Conservation (phyloP, 2,113 vertebrate genomes). For the Siniperca chuatsi region DNA sequence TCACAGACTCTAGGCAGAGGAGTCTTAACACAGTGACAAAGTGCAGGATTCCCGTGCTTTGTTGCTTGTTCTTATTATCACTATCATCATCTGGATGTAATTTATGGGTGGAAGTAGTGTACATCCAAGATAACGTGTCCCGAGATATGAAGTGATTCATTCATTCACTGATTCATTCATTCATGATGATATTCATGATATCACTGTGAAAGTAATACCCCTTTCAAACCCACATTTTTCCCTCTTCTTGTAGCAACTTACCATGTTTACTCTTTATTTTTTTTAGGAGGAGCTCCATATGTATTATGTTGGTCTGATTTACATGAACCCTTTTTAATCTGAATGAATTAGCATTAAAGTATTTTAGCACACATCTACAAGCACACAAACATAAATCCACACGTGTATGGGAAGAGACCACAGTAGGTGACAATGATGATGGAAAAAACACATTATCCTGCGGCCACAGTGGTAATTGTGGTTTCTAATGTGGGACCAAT, state of each 20-base stretch:
- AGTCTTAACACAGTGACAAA: constrained; percentile 18
- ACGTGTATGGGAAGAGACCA: not conserved
- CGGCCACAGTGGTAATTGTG: constrained; percentile 59
- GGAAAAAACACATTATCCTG: constrained; percentile 59
- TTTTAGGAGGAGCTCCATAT: constrained; percentile 9
- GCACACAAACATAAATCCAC: not conserved
- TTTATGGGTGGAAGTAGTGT: not conserved
- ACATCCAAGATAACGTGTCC: not conserved
- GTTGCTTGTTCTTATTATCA: constrained; percentile 13
- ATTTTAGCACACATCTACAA: not conserved
- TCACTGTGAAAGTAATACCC: not conserved
- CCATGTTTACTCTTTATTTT: not conserved
- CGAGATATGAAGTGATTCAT: not conserved
- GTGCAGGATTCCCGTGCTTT: not conserved
- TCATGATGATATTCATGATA: not conserved
- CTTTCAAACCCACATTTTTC: not conserved
- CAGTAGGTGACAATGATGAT: constrained; percentile 16
- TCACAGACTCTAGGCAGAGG: constrained; percentile 24
- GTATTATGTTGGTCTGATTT: constrained; percentile 10
- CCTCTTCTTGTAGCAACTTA: not conserved
- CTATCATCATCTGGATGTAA: not conserved
- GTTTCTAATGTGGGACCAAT: constrained; percentile 72
- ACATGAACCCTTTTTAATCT: constrained; percentile 6
- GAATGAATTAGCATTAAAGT: constrained; percentile 23
- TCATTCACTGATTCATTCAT: not conserved